A percentile compares a stretch with the other conserved stretches of the same genome.
Conservation (phyloP, 2,797 vertebrate species). For the Chromobotia macracanthus region DNA sequence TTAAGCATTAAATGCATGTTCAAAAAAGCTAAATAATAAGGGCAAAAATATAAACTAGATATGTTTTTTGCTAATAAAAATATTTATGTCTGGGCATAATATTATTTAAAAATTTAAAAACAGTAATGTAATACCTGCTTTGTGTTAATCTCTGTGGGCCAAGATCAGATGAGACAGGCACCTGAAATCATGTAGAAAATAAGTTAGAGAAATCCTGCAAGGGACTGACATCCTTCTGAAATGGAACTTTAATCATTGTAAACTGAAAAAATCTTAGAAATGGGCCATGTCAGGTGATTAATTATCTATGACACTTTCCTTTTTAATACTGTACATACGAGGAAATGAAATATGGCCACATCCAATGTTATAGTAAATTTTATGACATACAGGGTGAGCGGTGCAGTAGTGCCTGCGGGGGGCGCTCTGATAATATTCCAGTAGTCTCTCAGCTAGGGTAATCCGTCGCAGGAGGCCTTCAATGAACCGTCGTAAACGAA, state of each 20-base stretch:
- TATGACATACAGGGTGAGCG: constrained; percentile 69
- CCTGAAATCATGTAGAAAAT: constrained; percentile 46
- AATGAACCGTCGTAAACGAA: constrained; percentile 89
- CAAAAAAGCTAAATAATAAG: not conserved
- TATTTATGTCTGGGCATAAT: no score
- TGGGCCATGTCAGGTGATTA: constrained; percentile 1
- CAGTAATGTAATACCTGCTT: constrained; percentile 67
- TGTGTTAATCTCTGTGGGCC: constrained; percentile 71
- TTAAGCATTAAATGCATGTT: not conserved
- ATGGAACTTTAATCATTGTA: constrained; percentile 15
- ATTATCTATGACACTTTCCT: not conserved
- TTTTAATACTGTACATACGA: not conserved
- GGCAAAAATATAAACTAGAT: not conserved
- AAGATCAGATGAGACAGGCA: constrained; percentile 55
- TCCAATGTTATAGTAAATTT: not conserved
- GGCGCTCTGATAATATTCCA: constrained; percentile 88
- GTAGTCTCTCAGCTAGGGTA: constrained; percentile 87
- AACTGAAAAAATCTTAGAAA: not conserved
- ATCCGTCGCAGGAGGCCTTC: constrained; percentile 89
- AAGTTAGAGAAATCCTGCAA: constrained; percentile 4
- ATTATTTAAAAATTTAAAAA: not conserved
- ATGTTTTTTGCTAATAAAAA: not conserved
- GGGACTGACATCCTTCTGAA: constrained; percentile 11
- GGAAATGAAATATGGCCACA: not conserved
- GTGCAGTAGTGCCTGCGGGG: constrained; percentile 67